Conservation (phyloP, 2,797 vertebrate species). For the Salmo trutta region DNA sequence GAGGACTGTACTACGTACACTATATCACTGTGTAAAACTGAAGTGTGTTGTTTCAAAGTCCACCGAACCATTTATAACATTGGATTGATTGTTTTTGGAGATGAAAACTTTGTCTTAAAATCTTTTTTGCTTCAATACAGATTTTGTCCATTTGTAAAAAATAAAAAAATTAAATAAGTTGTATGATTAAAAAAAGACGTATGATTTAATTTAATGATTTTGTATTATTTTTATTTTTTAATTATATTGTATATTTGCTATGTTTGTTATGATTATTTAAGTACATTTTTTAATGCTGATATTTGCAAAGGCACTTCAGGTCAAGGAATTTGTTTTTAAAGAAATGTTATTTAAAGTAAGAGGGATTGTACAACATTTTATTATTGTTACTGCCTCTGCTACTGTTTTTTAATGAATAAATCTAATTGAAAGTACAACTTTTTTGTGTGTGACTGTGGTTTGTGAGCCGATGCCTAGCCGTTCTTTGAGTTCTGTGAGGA, state of each 20-base stretch:
- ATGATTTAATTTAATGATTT: constrained; percentile 81
- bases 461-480: neutral
- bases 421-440: constrained; percentile 78
- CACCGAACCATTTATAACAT: constrained; percentile 81
- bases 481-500: constrained; percentile 47
- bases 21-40: constrained; percentile 81
- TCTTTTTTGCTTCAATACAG: constrained; percentile 53
- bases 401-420: constrained; percentile 86
- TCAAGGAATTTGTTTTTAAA: constrained; percentile 88
- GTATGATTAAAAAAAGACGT: constrained; percentile 78
- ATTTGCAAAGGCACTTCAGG: constrained; percentile 98
- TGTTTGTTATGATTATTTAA: constrained; percentile 82
- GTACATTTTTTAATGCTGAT: constrained; percentile 81
- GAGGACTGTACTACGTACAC: constrained; percentile 87
- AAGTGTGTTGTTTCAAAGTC: constrained; percentile 84
- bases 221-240: constrained; percentile 79
- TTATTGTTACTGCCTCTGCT: constrained; percentile 83
- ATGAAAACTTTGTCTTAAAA: constrained; percentile 75
- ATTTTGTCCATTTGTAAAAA: constrained; percentile 70
- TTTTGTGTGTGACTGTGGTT: constrained; percentile 16
- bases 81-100: constrained; percentile 61
- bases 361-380: constrained; percentile 94
- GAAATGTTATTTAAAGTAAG: constrained; percentile 92
- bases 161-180: constrained; percentile 44
- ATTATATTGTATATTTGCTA: constrained; percentile 86